Percentiles rank a stretch among this genome's conserved stretches.
phyloP scores from a whole-genome alignment of 2,113 vertebrate species.

The Actenoides hombroni region DNA sequence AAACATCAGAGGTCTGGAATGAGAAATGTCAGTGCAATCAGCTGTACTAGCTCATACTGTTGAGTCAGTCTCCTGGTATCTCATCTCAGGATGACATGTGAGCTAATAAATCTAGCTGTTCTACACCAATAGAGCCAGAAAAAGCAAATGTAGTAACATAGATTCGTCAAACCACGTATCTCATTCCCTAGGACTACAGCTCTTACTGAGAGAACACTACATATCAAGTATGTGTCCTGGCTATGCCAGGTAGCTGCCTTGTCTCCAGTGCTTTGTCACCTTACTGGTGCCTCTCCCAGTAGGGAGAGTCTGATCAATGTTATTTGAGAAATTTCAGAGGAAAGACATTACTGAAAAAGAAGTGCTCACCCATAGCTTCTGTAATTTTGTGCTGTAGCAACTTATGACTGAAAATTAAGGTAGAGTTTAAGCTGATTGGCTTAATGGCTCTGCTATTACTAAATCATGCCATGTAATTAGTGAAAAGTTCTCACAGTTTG shows the following conservation, averaged over 20 bases:
- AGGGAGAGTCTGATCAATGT: neutral
- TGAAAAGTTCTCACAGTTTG: neutral
- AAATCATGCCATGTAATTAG: neutral
- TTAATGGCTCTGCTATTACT: neutral
- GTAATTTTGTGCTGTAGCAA: neutral
- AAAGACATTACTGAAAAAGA: neutral
- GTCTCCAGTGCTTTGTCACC: neutral
- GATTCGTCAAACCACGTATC: neutral
- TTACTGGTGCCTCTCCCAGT: neutral
- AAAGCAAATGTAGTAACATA: fast-evolving
- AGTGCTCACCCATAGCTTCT: neutral
- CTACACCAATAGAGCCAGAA: neutral
- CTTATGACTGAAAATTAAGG: neutral
- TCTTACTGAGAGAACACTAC: neutral
- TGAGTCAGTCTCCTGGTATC: neutral
- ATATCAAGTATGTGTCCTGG: neutral
- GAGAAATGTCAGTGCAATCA: neutral
- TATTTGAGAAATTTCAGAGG: neutral
- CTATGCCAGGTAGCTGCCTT: neutral
- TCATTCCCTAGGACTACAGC: neutral
- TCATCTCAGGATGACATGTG: neutral
- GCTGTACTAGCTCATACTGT: neutral
- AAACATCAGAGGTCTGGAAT: neutral
- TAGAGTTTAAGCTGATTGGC: neutral
- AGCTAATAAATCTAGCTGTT: neutral